Conservation (phyloP, 1,140 invertebrate genomes). For the Hylyphantes graminicola region DNA sequence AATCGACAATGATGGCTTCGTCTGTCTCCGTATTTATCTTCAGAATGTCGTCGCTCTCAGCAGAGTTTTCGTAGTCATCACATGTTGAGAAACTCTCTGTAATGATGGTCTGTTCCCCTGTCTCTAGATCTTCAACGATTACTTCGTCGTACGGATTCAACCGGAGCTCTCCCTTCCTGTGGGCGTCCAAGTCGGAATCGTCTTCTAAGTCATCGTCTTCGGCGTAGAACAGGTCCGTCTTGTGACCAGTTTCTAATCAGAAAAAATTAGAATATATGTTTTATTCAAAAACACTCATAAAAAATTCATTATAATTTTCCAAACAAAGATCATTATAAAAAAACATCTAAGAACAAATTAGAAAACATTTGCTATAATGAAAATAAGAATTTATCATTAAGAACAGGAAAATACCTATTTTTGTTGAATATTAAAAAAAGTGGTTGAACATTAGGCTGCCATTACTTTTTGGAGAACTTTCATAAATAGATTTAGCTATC, state of each 20-base stretch:
- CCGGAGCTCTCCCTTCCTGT: slow-evolving; percentile 3
- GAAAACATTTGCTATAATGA: no score
- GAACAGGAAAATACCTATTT: no score
- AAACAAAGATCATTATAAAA: no score
- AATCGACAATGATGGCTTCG: slow-evolving; percentile 70
- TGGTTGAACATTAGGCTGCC: no score
- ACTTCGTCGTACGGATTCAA: slow-evolving; percentile 63
- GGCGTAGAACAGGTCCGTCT: neutral
- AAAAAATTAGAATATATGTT: no score
- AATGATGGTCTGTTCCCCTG: slow-evolving; percentile 46
- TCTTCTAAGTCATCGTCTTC: slow-evolving; percentile 21
- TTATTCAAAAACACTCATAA: no score
- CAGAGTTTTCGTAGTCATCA: slow-evolving; percentile 58
- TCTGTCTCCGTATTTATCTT: slow-evolving; percentile 73
- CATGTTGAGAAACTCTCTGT: slow-evolving; percentile 59
- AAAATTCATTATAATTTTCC: no score
- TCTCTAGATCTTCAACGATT: slow-evolving; percentile 65
- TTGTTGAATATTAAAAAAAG: no score
- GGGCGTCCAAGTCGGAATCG: slow-evolving; percentile 5
- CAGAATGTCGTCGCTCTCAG: slow-evolving; percentile 70
- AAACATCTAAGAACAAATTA: no score
- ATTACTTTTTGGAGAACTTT: no score
- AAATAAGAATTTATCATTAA: no score
- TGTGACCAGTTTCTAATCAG: neutral
- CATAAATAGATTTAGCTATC: no score